Conservation (phyloP, 2,797 vertebrate species). For the Siniperca scherzeri region DNA sequence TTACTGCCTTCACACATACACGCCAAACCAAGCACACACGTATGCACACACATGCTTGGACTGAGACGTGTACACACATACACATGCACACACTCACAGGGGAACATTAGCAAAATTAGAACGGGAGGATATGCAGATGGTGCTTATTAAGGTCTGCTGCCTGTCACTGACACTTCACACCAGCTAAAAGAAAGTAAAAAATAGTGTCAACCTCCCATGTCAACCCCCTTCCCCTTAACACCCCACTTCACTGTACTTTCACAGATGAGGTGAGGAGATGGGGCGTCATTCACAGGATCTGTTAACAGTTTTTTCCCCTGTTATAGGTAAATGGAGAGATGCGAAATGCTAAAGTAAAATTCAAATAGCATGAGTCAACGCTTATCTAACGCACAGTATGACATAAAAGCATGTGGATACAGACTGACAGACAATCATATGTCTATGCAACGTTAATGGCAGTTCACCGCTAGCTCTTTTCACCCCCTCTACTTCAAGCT, state of each 20-base stretch:
- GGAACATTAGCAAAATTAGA: slow-evolving; percentile 73
- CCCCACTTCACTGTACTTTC: slow-evolving; percentile 26
- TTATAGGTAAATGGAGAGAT: slow-evolving; percentile 22
- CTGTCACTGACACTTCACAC: slow-evolving; percentile 65
- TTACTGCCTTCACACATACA: slow-evolving; percentile 25
- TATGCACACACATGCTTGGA: neutral
- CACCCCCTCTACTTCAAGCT: slow-evolving; percentile 18
- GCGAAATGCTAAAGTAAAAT: slow-evolving; percentile 25
- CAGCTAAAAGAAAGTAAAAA: slow-evolving; percentile 42
- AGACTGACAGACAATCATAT: slow-evolving; percentile 10
- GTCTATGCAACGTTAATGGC: slow-evolving; percentile 26
- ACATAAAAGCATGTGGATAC: slow-evolving; percentile 19
- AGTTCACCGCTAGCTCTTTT: slow-evolving; percentile 10
- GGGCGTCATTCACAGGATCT: slow-evolving; percentile 36
- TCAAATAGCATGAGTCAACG: slow-evolving; percentile 23
- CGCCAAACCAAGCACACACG: neutral
- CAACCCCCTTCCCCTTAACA: slow-evolving; percentile 23
- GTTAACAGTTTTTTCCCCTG: neutral
- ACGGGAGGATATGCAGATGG: slow-evolving; percentile 73
- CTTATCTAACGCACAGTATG: slow-evolving; percentile 33
- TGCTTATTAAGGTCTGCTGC: slow-evolving; percentile 74
- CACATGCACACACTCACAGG: neutral
- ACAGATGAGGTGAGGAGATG: slow-evolving; percentile 54
- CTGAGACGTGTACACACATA: neutral
- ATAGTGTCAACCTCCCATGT: slow-evolving; percentile 18